Evolutionary conservation across 2,888 invertebrate genomes (phyloP).

Genomic region (Oeneis ivallda): DNA sequence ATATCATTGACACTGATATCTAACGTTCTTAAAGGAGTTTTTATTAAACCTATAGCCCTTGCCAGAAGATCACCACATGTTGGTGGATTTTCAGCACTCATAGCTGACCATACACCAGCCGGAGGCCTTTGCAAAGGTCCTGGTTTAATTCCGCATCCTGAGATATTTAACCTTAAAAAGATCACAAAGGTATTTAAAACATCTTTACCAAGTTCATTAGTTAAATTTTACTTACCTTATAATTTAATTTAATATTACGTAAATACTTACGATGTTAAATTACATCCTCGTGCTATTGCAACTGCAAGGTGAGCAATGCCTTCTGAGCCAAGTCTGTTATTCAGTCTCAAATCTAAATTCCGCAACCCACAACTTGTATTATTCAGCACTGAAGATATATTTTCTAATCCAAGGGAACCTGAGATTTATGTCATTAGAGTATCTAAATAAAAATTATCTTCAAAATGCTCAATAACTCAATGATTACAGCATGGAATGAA

Average conservation of each 20-base stretch:
- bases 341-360: constrained; percentile 68
- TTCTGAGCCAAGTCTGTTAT: constrained; percentile 69
- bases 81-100: constrained; percentile 71
- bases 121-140: constrained; percentile 65
- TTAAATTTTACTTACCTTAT: constrained; percentile 47
- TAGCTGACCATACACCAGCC: constrained; percentile 76
- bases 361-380: constrained; percentile 66
- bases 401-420: constrained; percentile 71
- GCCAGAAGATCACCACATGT: constrained; percentile 76
- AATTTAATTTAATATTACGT: no score
- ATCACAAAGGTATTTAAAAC: background rate
- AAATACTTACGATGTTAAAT: constrained; percentile 69
- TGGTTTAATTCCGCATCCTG: constrained; percentile 73
- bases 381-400: constrained; percentile 67
- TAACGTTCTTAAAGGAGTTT: constrained; percentile 71
- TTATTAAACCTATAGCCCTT: constrained; percentile 73
- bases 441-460: no score
- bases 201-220: background rate
- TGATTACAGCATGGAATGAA: no score
- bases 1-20: constrained; percentile 77
- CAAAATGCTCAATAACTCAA: no score
- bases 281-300: constrained; percentile 74
- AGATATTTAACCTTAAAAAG: constrained; percentile 65
- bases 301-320: constrained; percentile 73
- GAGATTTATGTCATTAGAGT: background rate